A percentile compares a stretch with the other conserved stretches of the same genome.
These are phyloP conservation scores for Stigmatopora nigra DNA, from an alignment of 2,113 vertebrate genomes.

Conservation along the genomic window DNA sequence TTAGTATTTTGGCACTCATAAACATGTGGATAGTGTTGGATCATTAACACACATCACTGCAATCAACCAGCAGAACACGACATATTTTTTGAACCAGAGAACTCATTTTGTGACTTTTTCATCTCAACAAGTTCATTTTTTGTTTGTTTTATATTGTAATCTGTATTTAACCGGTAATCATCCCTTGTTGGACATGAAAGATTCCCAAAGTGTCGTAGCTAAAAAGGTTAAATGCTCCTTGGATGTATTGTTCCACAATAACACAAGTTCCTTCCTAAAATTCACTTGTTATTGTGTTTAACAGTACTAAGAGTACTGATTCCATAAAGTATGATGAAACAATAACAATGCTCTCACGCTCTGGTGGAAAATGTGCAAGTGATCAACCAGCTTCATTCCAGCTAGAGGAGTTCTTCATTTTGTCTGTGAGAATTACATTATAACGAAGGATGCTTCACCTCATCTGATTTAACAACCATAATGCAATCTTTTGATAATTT, in stretches of 20 bases:
- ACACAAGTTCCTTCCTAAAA: not conserved
- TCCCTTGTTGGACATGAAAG: not conserved
- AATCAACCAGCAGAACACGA: too few relatives aligned
- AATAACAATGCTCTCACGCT: slow-evolving; percentile 5
- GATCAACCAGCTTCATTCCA: slow-evolving; percentile 5
- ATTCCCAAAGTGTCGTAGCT: not conserved
- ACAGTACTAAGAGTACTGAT: slow-evolving; percentile 3
- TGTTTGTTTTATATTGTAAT: not conserved
- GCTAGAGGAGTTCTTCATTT: not conserved
- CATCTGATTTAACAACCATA: not conserved
- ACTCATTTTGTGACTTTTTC: not conserved
- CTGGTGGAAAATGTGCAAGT: slow-evolving; percentile 3
- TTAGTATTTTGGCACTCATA: not conserved
- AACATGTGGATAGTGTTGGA: not conserved
- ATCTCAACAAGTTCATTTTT: not conserved
- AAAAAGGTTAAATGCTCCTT: not conserved
- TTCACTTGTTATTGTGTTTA: not conserved
- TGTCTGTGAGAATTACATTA: not conserved
- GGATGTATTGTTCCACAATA: not conserved
- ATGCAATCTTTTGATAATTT: not conserved
- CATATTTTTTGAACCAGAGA: too few relatives aligned
- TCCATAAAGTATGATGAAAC: not conserved
- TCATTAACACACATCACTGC: not conserved
- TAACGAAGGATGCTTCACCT: not conserved
- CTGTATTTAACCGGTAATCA: too few relatives aligned